Evolutionary conservation across 2,113 vertebrate species (phyloP).

Genomic region (Microcebus jonahi): DNA sequence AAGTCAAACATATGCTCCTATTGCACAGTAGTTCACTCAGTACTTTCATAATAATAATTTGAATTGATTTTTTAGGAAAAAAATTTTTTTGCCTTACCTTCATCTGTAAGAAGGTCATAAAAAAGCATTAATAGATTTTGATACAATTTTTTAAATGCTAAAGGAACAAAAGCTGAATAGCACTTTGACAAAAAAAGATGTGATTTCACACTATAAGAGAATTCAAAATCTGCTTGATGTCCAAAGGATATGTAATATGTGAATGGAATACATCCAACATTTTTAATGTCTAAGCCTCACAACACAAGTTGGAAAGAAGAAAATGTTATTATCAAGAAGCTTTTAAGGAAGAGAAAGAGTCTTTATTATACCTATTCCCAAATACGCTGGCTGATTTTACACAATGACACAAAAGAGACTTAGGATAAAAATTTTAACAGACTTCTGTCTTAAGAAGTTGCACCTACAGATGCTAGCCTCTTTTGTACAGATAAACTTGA

Average conservation of each 20-base stretch:
- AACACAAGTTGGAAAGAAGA: slow-evolving; percentile 57
- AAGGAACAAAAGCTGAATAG: slow-evolving; percentile 62
- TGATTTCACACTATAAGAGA: slow-evolving; percentile 45
- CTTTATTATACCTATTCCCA: slow-evolving; percentile 45
- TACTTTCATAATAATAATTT: slow-evolving; percentile 58
- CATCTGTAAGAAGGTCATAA: slow-evolving; percentile 52
- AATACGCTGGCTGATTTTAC: slow-evolving; percentile 61
- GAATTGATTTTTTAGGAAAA: not conserved
- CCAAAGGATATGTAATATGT: slow-evolving; percentile 52
- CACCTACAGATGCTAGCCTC: slow-evolving; percentile 27
- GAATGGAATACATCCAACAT: slow-evolving; percentile 39
- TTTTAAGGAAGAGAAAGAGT: slow-evolving; percentile 61
- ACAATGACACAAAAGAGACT: slow-evolving; percentile 56
- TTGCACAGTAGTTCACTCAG: not conserved
- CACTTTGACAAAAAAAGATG: slow-evolving; percentile 56
- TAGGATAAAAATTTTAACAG: slow-evolving; percentile 50
- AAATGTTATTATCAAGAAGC: slow-evolving; percentile 57
- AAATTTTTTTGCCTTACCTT: slow-evolving; percentile 36
- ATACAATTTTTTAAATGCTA: slow-evolving; percentile 39
- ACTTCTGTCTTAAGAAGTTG: slow-evolving; percentile 57
- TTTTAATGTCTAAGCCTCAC: slow-evolving; percentile 41
- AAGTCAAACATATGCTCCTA: not conserved
- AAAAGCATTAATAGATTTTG: slow-evolving; percentile 62
- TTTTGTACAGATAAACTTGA: slow-evolving; percentile 57
- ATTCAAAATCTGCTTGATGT: slow-evolving; percentile 54